Evolutionary conservation across 1,140 invertebrate species (phyloP), one percentile per base, ranked within the genome.

Genomic region (Mya arenaria): DNA sequence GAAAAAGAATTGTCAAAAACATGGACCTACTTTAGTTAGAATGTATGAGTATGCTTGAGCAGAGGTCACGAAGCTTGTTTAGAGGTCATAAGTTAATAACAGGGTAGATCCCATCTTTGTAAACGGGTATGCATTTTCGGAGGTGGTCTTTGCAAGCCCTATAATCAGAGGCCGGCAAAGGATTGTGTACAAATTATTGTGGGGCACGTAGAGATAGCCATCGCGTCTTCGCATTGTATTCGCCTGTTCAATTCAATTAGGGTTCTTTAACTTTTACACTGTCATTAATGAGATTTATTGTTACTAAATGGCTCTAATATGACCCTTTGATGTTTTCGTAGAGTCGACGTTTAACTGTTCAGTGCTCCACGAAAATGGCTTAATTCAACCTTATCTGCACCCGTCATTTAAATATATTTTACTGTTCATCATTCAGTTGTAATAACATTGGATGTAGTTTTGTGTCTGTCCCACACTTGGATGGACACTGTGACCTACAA

Each of bases 121-220:
- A 37, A 41, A 37, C 52, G 6, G 37, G 58, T 58, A 72, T 72
- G 32, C 56, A 72, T 32, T 56, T 19, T 56, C 69, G 58, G 34
- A 37, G 69, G 69, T 72, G 69, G 69, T 72, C 69, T 36, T 37
- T n/a, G n/a, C 1, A 55, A 72, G 28, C 6, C 52, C 48, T 72
- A 52, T 72, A 36, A 72, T 72, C 52, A 72, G 58, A 37, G 30
- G 69, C 48, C 52, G 69, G 69, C 41, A 30, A n/a, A 15, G 23
- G 41, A 37, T 62, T 65, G 39, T 75, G 72, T 78, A 78, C 60
- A 66, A 65, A 78, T 78, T 63, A 78, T 32, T n/a, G 28, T n/a
- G 74, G 74, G 52, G 69, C 48, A 72, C n/a, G 32, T n/a, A 4
- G 32, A 72, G 74, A 78, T 78, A 78, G 37, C 74, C 74, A 78